These are phyloP conservation scores for Brachyopa scutellaris DNA, from an alignment of 2,888 invertebrate genomes.

Conservation along the genomic window DNA sequence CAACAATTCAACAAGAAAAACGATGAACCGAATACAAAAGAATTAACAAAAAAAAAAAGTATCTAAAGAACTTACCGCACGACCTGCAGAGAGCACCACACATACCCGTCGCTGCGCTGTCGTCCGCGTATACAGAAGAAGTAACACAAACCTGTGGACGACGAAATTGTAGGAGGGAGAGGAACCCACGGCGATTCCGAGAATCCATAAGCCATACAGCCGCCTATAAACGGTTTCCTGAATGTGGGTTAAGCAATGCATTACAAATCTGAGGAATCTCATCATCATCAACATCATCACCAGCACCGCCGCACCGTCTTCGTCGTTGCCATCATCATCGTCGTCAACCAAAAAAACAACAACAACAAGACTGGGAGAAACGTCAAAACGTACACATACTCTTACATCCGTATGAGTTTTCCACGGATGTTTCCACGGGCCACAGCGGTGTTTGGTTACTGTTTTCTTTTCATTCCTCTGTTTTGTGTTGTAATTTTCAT, in stretches of 20 bases:
- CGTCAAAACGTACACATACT: constrained; percentile 48
- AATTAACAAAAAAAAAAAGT: constrained; percentile 42
- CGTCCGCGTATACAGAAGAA: no score
- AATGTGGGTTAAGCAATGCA: constrained; percentile 73
- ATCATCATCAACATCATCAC: constrained; percentile 65
- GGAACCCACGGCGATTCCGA: constrained; percentile 69
- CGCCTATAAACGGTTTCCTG: constrained; percentile 72
- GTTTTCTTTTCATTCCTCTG: constrained; percentile 50
- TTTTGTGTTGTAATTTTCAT: constrained; percentile 54
- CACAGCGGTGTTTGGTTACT: constrained; percentile 28
- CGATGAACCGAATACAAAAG: constrained; percentile 67
- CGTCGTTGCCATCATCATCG: not conserved
- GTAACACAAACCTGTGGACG: constrained; percentile 32
- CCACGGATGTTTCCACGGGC: constrained; percentile 44
- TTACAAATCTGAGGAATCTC: constrained; percentile 71
- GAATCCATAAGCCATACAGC: constrained; percentile 72
- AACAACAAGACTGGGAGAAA: constrained; percentile 46
- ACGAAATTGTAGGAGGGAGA: constrained; percentile 52
- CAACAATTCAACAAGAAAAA: constrained; percentile 65
- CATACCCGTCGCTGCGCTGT: no score
- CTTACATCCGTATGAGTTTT: constrained; percentile 34
- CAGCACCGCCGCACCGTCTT: constrained; percentile 1
- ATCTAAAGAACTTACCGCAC: constrained; percentile 70
- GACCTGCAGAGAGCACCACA: constrained; percentile 52
- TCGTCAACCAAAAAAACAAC: constrained; percentile 30